Conservation (phyloP, 2,888 invertebrate species). For the Rhamphomyia laevipes region DNA sequence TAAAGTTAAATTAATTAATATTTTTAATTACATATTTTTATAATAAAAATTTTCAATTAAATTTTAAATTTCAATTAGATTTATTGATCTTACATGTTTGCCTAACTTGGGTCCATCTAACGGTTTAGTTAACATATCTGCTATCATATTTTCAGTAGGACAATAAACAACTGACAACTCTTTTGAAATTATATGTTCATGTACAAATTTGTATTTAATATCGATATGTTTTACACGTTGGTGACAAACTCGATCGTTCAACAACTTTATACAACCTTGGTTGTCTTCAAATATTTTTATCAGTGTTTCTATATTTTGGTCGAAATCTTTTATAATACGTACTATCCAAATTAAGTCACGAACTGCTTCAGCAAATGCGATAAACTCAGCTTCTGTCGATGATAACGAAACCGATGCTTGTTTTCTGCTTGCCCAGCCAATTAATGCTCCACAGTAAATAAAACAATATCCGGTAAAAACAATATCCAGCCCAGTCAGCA, state of each 20-base stretch:
- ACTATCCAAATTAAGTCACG: neutral
- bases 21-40: no score
- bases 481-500: slow-evolving; percentile 22
- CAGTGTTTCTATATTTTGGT: neutral
- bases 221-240: neutral
- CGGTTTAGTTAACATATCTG: slow-evolving; percentile 1
- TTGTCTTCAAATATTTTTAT: neutral
- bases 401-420: slow-evolving; percentile 10
- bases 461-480: slow-evolving; percentile 20
- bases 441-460: slow-evolving; percentile 5
- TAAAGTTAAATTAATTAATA: neutral
- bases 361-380: neutral
- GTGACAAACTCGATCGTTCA: neutral
- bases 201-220: neutral
- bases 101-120: neutral
- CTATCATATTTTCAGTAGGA: neutral
- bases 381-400: neutral
- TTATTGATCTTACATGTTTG: neutral
- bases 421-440: slow-evolving; percentile 19
- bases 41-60: no score
- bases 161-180: neutral
- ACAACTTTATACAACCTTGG: neutral
- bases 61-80: neutral
- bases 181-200: neutral
- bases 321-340: neutral